These are phyloP conservation scores for Cliona cf. orientalis DNA, from an alignment of 37 sponge, comb jelly and placozoan species.

Conservation along the genomic window DNA sequence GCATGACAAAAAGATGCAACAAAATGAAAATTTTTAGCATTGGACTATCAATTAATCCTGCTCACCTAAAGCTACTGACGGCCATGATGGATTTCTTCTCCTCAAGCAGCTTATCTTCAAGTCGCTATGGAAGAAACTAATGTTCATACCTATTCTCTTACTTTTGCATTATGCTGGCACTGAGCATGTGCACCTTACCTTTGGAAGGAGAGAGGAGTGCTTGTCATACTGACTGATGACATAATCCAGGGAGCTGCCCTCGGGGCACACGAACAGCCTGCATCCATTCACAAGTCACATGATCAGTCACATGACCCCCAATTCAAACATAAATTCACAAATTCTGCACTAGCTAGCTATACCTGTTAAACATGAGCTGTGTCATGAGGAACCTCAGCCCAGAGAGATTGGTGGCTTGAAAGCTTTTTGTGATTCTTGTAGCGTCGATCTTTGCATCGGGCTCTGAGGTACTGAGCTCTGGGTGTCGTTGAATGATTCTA, in stretches of 20 bases:
- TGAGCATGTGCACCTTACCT: neutral
- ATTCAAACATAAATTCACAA: neutral
- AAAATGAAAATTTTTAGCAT: too few species aligned
- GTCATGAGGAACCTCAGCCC: conserved; percentile 44
- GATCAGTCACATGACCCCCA: neutral
- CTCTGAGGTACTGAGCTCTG: conserved; percentile 48
- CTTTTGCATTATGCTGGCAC: neutral
- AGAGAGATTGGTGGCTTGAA: conserved; percentile 18
- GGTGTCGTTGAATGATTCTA: conserved; percentile 49
- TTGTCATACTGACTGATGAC: conserved; percentile 37
- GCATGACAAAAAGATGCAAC: too few species aligned
- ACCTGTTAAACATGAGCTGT: conserved; percentile 37
- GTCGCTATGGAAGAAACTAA: neutral
- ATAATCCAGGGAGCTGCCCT: conserved; percentile 6
- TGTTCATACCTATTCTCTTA: too few species aligned
- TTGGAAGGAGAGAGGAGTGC: conserved; percentile 22
- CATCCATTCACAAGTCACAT: neutral
- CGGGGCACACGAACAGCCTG: conserved; percentile 21
- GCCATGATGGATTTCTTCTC: neutral
- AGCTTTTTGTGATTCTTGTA: conserved; percentile 39
- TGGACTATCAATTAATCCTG: too few species aligned
- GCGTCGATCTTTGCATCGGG: conserved; percentile 54
- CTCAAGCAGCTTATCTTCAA: neutral
- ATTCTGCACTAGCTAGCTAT: neutral
- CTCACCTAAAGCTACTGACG: neutral